phyloP scores from a whole-genome alignment of 2,113 vertebrate genomes.

The Rhineura floridana region DNA sequence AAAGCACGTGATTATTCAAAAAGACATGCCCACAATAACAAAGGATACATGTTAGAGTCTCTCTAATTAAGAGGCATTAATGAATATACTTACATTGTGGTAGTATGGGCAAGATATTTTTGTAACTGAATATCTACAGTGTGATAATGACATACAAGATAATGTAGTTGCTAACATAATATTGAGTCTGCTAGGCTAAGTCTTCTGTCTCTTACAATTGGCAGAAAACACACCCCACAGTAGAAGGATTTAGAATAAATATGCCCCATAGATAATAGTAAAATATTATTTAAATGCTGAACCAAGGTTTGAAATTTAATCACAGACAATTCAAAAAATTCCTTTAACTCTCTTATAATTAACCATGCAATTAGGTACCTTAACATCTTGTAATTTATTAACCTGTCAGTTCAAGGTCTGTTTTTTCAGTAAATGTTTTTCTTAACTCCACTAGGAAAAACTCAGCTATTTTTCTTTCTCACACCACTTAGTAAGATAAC shows the following conservation, averaged over 20 bases:
- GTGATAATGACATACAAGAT: not conserved
- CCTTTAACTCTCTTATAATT: not conserved
- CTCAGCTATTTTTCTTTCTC: conserved; percentile 17
- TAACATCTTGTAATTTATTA: conserved; percentile 24
- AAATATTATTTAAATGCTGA: not conserved
- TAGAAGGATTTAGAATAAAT: not conserved
- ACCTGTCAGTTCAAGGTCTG: conserved; percentile 24
- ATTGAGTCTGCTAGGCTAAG: not conserved
- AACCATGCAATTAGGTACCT: not conserved
- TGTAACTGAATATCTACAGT: not conserved
- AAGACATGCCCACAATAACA: not conserved
- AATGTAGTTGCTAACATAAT: not conserved
- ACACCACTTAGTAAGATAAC: conserved; percentile 6
- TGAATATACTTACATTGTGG: not conserved
- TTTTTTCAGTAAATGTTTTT: conserved; percentile 28
- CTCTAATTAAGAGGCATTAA: not conserved
- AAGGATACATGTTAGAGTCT: not conserved
- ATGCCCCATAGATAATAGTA: not conserved
- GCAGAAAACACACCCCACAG: not conserved
- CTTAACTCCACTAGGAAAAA: conserved; percentile 1
- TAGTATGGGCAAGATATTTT: not conserved
- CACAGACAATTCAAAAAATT: not conserved
- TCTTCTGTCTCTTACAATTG: not conserved
- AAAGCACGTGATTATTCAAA: not conserved
- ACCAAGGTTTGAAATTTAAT: not conserved